Evolutionary conservation across 2,797 vertebrate genomes (phyloP), one percentile per base, ranked within the genome.

Genomic region (Poeciliopsis gracilis): DNA sequence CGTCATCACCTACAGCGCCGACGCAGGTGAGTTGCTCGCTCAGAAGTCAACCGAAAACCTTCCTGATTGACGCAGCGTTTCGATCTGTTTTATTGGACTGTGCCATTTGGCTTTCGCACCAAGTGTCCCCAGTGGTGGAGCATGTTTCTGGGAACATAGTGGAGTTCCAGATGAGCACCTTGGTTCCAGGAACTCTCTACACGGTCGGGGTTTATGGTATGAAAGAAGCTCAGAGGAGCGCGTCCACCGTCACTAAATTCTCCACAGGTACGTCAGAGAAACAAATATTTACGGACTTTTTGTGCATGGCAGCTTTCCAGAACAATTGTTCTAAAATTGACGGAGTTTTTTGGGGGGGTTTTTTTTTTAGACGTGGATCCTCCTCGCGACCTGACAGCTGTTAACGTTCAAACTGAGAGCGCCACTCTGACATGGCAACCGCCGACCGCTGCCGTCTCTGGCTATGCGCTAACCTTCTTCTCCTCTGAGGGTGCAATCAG

Each of bases 81-180:
- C 20, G 3, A 7, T 46, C 36, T 3, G 12, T 43, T 36, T 75
- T 0, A 6, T 41, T 20, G 79, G 41, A 80, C 16, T 13, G 5
- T 38, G 51, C 41, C 1, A 23, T 74, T 79, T 53, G 28, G 49
- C 71, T 18, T 25, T 15, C 45, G 15, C 20, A 8, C 25, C 88
- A 99, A 99, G 98, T 90, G 74, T 84, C 95, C 53, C 94, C 94
- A n/a, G 89, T 96, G 57, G 96, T 94, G 1, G 95, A 96, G 89
- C 93, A 90, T 0, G 96, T 99, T 8, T 97, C 97, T 0, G 97
- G 97, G 70, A 97, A 97, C 94, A 97, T 92, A 0, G 96, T 96
- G 78, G 97, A 98, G 88, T 97, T 96, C 0, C 94, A 97, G 84
- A 96, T 99, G 91, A 86, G 86, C 72, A 94, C 93, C 0, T 95